Evolutionary conservation across 2,113 vertebrate species (phyloP), one percentile per base, ranked within the genome.

Genomic region (Thinocorus orbignyianus): DNA sequence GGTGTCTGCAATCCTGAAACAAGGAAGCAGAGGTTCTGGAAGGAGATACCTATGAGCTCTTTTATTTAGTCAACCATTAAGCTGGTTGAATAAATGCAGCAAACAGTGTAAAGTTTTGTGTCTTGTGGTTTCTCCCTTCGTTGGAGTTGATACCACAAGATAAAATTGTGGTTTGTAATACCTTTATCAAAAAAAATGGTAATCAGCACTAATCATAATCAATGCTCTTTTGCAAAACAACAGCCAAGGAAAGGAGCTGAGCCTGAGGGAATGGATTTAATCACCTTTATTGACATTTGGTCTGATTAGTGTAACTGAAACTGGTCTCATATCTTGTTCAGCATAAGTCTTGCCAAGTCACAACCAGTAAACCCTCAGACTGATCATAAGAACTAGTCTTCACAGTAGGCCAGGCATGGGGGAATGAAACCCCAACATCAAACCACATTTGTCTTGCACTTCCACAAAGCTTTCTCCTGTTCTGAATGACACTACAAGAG

Each of bases 1-100:
- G 88, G 61, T 95, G 84, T 88, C 90, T 81, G 57, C 65, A 77
- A 41, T 66, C 69, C 66, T 88, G 68, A 89, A 95, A 58, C 60
- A 71, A 73, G 71, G 83, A 88, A 78, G 48, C 18, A 78, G 94
- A 94, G 39, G 39, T 55, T 86, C 68, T 81, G 62, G 74, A 87
- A 66, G 23, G 61, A 70, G 46, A 35, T 7, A 12, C 4, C 25
- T 6, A 19, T 54, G 37, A 88, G 35, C 26, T 41, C 24, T 62
- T 90, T 66, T 71, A 86, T 68, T 77, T 46, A 46, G 46, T 46
- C 46, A 46, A 46, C 42, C 74, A 64, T 68, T 39, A 41, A 35
- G n/a, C n/a, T 79, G 19, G 19, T 30, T 58, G 64, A 81, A 37
- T 72, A 23, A 90, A 91, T 12, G 39, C 70, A 93, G 77, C 54